These are phyloP conservation scores for Corythornis vintsioides DNA, from an alignment of 2,113 vertebrate genomes.

Conservation along the genomic window DNA sequence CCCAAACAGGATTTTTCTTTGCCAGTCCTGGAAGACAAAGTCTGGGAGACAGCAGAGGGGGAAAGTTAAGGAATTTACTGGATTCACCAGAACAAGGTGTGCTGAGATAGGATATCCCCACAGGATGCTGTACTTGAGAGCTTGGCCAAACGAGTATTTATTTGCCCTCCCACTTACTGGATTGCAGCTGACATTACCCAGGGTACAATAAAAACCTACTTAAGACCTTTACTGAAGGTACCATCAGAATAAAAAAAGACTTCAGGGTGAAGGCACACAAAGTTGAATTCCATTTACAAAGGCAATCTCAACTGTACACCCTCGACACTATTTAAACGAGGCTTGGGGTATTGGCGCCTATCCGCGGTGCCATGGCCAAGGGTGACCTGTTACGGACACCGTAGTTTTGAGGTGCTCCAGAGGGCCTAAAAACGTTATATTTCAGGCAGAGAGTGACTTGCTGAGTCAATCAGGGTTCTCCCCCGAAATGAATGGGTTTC, in stretches of 20 bases:
- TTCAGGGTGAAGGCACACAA: rapidly evolving
- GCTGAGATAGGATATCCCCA: rapidly evolving
- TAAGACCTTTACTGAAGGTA: background rate
- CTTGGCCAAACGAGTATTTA: background rate
- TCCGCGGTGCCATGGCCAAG: rapidly evolving
- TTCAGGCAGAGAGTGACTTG: background rate
- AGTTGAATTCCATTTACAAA: too few species aligned
- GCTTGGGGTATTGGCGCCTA: rapidly evolving
- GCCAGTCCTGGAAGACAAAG: constrained; percentile 7
- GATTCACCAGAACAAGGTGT: background rate
- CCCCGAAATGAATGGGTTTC: rapidly evolving
- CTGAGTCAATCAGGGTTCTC: background rate
- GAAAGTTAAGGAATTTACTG: background rate
- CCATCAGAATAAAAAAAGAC: rapidly evolving
- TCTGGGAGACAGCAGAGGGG: background rate
- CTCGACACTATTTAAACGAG: too few species aligned
- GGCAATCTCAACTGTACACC: rapidly evolving
- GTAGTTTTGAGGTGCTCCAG: rapidly evolving
- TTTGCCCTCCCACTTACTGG: background rate
- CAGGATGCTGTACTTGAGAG: background rate
- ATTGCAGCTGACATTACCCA: background rate
- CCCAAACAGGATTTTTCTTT: background rate
- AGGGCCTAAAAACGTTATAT: background rate
- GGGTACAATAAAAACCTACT: background rate
- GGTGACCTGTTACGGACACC: background rate